These are phyloP conservation scores for Tenrec ecaudatus DNA, from an alignment of 2,113 vertebrate genomes.

Conservation along the genomic window DNA sequence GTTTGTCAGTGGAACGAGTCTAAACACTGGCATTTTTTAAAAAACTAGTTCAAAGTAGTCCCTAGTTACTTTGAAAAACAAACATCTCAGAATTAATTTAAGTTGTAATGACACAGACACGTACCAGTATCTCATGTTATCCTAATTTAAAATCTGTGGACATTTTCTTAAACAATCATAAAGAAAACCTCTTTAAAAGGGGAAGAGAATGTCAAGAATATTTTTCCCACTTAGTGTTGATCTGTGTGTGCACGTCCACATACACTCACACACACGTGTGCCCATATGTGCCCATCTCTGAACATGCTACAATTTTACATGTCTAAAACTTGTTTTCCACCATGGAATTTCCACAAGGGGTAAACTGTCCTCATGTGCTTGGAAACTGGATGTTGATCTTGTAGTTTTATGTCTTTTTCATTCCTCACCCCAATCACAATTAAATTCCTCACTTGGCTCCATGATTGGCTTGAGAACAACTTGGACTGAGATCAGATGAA, in stretches of 20 bases:
- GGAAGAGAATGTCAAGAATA: background rate
- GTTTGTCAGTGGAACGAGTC: background rate
- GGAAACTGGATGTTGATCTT: background rate
- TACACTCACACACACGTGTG: background rate
- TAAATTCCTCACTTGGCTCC: slow-evolving; percentile 61
- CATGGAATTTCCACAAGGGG: background rate
- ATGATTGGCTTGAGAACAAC: slow-evolving; percentile 64
- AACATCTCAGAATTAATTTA: background rate
- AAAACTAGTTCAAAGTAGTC: background rate
- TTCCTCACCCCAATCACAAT: slow-evolving; percentile 29
- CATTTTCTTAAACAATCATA: background rate
- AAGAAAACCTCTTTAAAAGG: background rate
- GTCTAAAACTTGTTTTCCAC: background rate
- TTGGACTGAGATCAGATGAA: slow-evolving; percentile 62
- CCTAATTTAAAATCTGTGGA: background rate
- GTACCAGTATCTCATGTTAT: background rate
- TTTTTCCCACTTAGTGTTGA: background rate
- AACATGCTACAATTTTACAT: background rate
- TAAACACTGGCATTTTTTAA: background rate
- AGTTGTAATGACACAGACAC: background rate
- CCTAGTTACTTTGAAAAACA: background rate
- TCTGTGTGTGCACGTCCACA: background rate
- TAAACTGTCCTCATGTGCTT: background rate
- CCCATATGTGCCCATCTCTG: background rate
- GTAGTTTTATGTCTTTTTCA: slow-evolving; percentile 41